Evolutionary conservation across 2,888 invertebrate species (phyloP), one percentile per base, ranked within the genome.

Genomic region (Cordilura impudica): DNA sequence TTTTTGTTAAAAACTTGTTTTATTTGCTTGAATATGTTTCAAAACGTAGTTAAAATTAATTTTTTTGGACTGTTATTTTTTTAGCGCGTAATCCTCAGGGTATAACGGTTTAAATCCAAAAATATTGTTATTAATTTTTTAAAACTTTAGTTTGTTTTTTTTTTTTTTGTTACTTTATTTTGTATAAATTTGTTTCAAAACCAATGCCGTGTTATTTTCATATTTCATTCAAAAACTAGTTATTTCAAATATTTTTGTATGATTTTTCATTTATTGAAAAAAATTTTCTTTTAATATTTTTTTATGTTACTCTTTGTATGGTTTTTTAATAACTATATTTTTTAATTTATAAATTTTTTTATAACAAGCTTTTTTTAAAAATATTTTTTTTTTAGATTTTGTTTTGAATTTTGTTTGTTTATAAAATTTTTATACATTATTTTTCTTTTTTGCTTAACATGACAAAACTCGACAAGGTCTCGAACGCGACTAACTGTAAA

Each of bases 401-500:
- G 35, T 29, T 63, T 65, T 61, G 43, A 61, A 58, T 82, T 78
- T 80, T 71, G 39, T 75, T 80, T 73, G 70, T 16, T 74, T 63
- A 39, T 39, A 21, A 19, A 58, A 58, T 23, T 18, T 31, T 61
- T 75, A 47, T 70, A 39, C 71, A 26, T 2, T 29, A 14, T 35
- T 70, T 14, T 49, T 31, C 12, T 51, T 60, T 29, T 39, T 81
- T 81, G 75, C 83, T 85, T 85, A 88, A 89, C 86, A 88, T 88
- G 88, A 89, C 89, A 89, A 89, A 88, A 88, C 89, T 89, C 88
- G 88, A 88, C 89, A 89, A 89, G 89, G 90, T 88, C 90, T 89
- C 87, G 87, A 89, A 90, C 87, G 89, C 89, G 89, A 90, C 89
- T 89, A 89, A 89, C 90, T 89, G 90, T 89, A 89, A 89, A 88